Evolutionary conservation across 2,113 vertebrate genomes (phyloP).

Genomic region (Tachycineta bicolor): DNA sequence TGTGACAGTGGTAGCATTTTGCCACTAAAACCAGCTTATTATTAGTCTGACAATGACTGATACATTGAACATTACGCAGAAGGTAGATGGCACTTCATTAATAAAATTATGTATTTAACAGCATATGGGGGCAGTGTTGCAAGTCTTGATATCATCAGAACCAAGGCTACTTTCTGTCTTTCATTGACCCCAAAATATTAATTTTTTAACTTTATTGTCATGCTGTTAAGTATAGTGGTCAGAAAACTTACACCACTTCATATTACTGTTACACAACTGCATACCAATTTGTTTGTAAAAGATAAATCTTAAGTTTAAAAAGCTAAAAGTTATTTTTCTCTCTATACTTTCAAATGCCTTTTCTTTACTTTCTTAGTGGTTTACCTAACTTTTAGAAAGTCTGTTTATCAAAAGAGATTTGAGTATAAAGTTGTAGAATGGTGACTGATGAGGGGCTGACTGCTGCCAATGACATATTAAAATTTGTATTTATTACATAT

Average conservation of each 20-base stretch:
- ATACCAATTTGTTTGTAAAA: background rate
- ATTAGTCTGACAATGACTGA: background rate
- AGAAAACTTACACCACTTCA: background rate
- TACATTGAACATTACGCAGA: background rate
- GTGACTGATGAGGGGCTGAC: background rate
- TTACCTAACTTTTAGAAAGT: background rate
- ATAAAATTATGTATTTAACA: background rate
- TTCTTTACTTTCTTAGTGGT: background rate
- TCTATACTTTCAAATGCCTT: background rate
- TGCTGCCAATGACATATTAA: background rate
- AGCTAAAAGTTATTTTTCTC: background rate
- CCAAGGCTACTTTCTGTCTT: background rate
- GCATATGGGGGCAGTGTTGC: background rate
- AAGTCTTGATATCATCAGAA: background rate
- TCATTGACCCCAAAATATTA: background rate
- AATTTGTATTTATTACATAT: background rate
- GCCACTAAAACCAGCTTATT: slow-evolving; percentile 3
- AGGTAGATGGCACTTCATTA: background rate
- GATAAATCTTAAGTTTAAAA: background rate
- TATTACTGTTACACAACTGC: background rate
- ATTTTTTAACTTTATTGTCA: background rate
- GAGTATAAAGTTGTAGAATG: background rate
- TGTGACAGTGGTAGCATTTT: slow-evolving; percentile 42
- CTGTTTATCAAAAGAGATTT: background rate
- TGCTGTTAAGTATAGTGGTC: background rate